Percentiles rank a stretch among this genome's conserved stretches.
Evolutionary conservation across 2,113 vertebrate genomes (phyloP).

Genomic region (Hydrochoerus hydrochaeris): DNA sequence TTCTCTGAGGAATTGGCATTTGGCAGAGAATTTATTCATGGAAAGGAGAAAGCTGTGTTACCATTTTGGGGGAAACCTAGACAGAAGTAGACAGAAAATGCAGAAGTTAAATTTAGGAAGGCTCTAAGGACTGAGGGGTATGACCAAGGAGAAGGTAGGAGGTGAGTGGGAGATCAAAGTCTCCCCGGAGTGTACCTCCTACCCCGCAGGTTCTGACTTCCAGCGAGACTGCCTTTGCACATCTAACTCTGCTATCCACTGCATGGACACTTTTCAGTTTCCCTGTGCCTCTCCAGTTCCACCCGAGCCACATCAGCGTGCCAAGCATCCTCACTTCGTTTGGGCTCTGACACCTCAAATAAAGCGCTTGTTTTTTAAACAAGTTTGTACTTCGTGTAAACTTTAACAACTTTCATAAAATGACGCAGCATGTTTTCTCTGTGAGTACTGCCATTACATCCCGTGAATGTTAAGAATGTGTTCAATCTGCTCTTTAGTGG

Average conservation of each 20-base stretch:
- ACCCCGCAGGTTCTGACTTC: not conserved
- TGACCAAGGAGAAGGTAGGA: not conserved
- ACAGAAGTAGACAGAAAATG: not conserved
- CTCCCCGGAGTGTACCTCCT: not conserved
- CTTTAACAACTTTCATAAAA: not conserved
- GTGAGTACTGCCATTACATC: not conserved
- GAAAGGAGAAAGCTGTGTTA: not conserved
- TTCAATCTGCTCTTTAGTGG: slow-evolving; percentile 27
- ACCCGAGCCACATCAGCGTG: not conserved
- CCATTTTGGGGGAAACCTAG: not conserved
- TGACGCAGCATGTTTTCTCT: not conserved
- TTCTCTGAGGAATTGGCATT: not conserved
- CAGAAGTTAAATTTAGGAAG: not conserved
- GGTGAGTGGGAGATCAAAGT: not conserved
- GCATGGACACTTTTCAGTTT: not conserved
- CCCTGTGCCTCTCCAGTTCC: not conserved
- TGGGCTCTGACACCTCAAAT: not conserved
- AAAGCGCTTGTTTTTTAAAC: not conserved
- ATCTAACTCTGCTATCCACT: accelerated
- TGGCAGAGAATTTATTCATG: not conserved
- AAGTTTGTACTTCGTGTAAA: slow-evolving; percentile 1
- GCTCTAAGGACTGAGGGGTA: not conserved
- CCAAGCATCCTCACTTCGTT: not conserved
- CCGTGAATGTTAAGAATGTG: slow-evolving; percentile 5
- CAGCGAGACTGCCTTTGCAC: not conserved